A percentile compares a stretch with the other conserved stretches of the same genome.
phyloP scores from a whole-genome alignment of 2,797 vertebrate species.

The Cossypha caffra region DNA sequence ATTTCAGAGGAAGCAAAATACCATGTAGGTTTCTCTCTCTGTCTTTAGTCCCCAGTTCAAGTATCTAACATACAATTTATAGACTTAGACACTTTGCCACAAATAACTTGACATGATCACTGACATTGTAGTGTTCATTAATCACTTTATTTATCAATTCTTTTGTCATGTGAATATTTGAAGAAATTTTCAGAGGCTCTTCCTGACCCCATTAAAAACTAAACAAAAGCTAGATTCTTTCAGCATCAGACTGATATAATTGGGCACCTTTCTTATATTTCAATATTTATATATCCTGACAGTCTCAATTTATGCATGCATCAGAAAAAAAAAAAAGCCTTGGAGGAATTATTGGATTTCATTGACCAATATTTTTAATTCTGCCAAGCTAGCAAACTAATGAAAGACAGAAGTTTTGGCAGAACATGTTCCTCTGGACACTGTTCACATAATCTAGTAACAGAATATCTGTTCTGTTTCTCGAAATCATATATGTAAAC shows the following conservation, averaged over 20 bases:
- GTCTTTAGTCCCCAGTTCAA: background rate
- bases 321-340: background rate
- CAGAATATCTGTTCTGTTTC: rapidly evolving
- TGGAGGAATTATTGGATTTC: background rate
- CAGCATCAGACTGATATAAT: background rate
- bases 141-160: background rate
- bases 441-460: background rate
- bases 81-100: background rate
- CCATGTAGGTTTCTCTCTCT: background rate
- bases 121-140: background rate
- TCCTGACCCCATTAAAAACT: background rate
- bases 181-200: background rate
- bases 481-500: background rate
- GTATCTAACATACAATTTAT: background rate
- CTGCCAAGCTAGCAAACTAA: background rate
- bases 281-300: background rate
- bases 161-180: background rate
- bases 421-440: background rate
- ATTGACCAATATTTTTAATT: background rate
- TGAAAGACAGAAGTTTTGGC: background rate
- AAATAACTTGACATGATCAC: background rate
- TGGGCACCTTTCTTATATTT: background rate
- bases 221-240: background rate
- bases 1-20: background rate
- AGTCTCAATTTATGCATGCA: background rate